Conservation (phyloP, 2,888 invertebrate species). For the Papilio elwesi region DNA sequence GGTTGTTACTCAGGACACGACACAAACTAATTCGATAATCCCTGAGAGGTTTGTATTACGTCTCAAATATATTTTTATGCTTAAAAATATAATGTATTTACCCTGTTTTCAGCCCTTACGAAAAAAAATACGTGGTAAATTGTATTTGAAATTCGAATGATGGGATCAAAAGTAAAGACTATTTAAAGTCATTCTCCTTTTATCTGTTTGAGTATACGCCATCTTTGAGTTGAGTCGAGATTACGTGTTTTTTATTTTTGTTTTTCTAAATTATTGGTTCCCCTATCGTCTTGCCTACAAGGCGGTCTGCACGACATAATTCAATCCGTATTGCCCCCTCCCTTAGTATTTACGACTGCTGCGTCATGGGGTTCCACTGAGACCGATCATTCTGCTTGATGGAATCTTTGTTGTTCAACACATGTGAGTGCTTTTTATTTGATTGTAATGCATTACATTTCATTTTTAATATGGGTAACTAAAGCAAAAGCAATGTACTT, state of each 20-base stretch:
- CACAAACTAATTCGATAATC: too few species aligned
- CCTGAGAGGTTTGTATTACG: too few species aligned
- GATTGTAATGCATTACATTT: slow-evolving; percentile 3
- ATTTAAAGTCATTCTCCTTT: too few species aligned
- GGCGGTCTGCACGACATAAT: slow-evolving; percentile 45
- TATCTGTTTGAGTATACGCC: too few species aligned
- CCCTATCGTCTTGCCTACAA: not conserved
- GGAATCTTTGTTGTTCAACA: slow-evolving; percentile 19
- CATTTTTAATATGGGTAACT: not conserved
- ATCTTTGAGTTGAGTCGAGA: not conserved
- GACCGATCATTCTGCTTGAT: slow-evolving; percentile 21
- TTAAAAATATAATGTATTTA: too few species aligned
- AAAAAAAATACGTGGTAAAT: too few species aligned
- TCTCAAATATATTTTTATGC: too few species aligned
- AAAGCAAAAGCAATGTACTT: too few species aligned
- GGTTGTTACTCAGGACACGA: too few species aligned
- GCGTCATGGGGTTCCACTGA: slow-evolving; percentile 64
- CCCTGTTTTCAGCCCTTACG: too few species aligned
- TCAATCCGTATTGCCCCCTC: slow-evolving; percentile 46
- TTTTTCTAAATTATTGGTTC: slow-evolving; percentile 17
- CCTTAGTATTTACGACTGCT: slow-evolving; percentile 59
- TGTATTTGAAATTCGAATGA: too few species aligned
- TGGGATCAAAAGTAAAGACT: too few species aligned
- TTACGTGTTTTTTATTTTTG: slow-evolving; percentile 9
- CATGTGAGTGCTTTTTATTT: slow-evolving; percentile 10